These are phyloP conservation scores for Gallinago nigripennis DNA, from an alignment of 2,797 vertebrate species.

Conservation along the genomic window DNA sequence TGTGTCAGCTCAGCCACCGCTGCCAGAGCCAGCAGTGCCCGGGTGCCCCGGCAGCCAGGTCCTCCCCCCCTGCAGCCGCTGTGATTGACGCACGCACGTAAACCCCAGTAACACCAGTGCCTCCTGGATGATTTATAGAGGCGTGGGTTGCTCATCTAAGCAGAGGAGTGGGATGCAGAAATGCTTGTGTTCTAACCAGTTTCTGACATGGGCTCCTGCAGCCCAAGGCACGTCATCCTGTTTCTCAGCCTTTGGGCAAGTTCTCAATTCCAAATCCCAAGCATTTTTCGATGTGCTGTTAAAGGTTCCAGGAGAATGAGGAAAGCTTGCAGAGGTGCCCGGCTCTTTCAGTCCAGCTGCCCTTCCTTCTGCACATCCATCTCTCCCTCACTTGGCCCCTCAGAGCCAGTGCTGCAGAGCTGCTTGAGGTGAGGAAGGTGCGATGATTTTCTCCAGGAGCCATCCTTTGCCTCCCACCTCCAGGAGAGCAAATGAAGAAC, in stretches of 20 bases:
- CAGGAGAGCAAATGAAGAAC: rapidly evolving
- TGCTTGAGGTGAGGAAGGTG: not conserved
- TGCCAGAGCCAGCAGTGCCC: not conserved
- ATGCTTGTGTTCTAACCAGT: constrained; percentile 43
- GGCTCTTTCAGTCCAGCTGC: not conserved
- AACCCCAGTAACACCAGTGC: not conserved
- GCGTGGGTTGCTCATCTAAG: constrained; percentile 52
- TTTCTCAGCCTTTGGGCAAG: constrained; percentile 16
- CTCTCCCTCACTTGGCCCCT: not conserved
- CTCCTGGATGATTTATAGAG: constrained; percentile 26
- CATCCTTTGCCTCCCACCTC: not conserved
- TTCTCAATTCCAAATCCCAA: not conserved
- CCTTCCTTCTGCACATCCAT: not conserved
- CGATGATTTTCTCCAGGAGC: not conserved
- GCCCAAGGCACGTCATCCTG: not conserved
- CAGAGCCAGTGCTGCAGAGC: rapidly evolving
- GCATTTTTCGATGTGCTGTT: not conserved
- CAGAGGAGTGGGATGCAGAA: constrained; percentile 54
- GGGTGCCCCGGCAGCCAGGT: not conserved
- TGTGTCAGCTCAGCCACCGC: not conserved
- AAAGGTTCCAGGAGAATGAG: not conserved
- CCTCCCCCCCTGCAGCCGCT: not conserved
- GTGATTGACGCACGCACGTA: not conserved
- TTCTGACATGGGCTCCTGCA: not conserved
- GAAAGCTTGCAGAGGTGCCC: not conserved